A percentile compares a stretch with the other conserved stretches of the same genome.
phyloP scores from a whole-genome alignment of 2,797 vertebrate genomes.

The Anisognathus igniventris region DNA sequence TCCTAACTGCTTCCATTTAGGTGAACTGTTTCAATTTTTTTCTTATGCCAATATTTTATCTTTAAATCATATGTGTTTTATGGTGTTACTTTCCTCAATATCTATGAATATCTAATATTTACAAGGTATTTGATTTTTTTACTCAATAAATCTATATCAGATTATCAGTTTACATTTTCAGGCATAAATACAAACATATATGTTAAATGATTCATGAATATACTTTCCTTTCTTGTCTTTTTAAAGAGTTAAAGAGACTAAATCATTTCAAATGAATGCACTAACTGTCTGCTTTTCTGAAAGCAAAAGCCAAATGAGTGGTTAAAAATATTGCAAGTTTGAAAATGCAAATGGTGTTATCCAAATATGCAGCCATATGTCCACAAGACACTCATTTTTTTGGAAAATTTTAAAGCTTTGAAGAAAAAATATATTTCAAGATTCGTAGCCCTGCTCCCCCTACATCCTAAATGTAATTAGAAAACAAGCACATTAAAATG shows the following conservation, averaged over 20 bases:
- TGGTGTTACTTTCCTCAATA: constrained; percentile 3
- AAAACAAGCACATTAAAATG: constrained; percentile 36
- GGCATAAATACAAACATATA: constrained; percentile 63
- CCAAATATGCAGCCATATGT: constrained; percentile 84
- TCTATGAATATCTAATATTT: constrained; percentile 32
- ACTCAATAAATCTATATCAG: constrained; percentile 35
- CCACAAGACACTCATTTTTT: constrained; percentile 77
- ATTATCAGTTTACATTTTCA: constrained; percentile 55
- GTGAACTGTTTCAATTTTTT: not conserved
- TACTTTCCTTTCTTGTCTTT: constrained; percentile 49
- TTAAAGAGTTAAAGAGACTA: constrained; percentile 73
- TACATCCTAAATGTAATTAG: not conserved
- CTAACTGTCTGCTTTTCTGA: constrained; percentile 78
- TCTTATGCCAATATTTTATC: not conserved
- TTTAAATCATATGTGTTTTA: not conserved
- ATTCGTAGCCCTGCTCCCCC: constrained; percentile 31
- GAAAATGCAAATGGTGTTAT: constrained; percentile 84
- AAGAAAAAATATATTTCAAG: constrained; percentile 74
- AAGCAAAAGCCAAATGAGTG: constrained; percentile 80
- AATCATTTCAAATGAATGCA: constrained; percentile 73
- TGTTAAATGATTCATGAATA: constrained; percentile 60
- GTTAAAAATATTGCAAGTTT: constrained; percentile 79
- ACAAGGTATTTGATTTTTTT: constrained; percentile 14
- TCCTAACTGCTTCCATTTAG: not conserved
- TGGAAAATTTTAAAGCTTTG: constrained; percentile 74